Conservation (phyloP, 2,113 vertebrate species). For the Pycnonotus jocosus region DNA sequence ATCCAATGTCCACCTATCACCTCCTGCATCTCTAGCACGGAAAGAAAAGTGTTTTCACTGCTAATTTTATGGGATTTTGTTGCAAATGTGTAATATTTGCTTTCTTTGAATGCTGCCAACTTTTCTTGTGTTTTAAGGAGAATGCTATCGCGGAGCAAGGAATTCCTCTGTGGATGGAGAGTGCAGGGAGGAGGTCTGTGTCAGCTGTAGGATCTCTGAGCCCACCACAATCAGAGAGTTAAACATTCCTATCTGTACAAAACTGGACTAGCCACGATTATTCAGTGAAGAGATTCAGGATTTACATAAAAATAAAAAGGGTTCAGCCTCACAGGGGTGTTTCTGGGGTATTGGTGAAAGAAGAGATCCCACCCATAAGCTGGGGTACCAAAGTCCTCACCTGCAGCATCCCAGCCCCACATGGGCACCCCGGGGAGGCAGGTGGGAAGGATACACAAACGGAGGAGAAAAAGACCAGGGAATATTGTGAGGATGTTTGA, state of each 20-base stretch:
- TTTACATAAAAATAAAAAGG: not conserved
- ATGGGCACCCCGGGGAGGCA: fast-evolving
- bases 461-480: not conserved
- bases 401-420: not conserved
- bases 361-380: not conserved
- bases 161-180: not conserved
- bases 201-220: not conserved
- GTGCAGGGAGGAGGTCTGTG: not conserved
- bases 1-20: not conserved
- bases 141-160: not conserved
- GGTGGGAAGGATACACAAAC: not conserved
- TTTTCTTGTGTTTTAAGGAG: not conserved
- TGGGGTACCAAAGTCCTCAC: not conserved
- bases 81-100: not conserved
- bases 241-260: not conserved
- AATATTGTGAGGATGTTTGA: not conserved
- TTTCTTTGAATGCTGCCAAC: not conserved
- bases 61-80: not conserved
- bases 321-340: fast-evolving
- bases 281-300: not conserved
- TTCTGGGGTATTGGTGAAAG: fast-evolving
- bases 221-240: not conserved
- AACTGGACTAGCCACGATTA: not conserved
- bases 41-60: not conserved
- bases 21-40: not conserved